Conservation (phyloP, 1,140 invertebrate genomes). For the Sesamia nonagrioides region DNA sequence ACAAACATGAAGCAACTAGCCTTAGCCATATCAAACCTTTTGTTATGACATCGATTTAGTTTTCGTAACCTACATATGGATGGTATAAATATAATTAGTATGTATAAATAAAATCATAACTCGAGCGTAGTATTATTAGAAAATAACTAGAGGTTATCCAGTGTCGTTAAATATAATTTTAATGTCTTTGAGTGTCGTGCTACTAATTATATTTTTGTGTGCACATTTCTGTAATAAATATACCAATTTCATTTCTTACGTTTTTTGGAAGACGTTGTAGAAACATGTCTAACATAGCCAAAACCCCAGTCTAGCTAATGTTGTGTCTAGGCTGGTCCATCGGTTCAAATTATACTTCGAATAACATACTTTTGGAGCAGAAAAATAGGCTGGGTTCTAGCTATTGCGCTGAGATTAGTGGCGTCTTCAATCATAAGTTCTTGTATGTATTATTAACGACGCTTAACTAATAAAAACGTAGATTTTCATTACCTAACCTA, state of each 20-base stretch:
- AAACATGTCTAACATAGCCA: not conserved
- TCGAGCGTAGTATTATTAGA: too few species aligned
- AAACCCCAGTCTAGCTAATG: not conserved
- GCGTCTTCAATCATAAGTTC: not conserved
- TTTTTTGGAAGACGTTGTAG: not conserved
- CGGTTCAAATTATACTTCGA: not conserved
- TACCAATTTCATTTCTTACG: too few species aligned
- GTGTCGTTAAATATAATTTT: too few species aligned
- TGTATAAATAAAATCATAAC: not conserved
- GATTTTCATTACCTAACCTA: too few species aligned
- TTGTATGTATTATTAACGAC: too few species aligned
- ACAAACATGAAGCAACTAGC: not conserved
- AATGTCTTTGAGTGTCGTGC: too few species aligned
- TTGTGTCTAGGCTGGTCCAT: not conserved
- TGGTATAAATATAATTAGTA: not conserved
- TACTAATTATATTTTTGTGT: too few species aligned
- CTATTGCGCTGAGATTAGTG: not conserved
- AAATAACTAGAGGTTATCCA: too few species aligned
- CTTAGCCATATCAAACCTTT: slow-evolving; percentile 3
- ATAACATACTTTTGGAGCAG: not conserved
- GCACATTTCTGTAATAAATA: too few species aligned
- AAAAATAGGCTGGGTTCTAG: not conserved
- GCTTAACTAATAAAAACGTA: too few species aligned
- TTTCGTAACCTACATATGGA: not conserved
- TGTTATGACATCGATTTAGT: not conserved